Base-by-base conservation (phyloP, 2,113 vertebrate genomes). In the Bagarius yarrelli region DNA sequence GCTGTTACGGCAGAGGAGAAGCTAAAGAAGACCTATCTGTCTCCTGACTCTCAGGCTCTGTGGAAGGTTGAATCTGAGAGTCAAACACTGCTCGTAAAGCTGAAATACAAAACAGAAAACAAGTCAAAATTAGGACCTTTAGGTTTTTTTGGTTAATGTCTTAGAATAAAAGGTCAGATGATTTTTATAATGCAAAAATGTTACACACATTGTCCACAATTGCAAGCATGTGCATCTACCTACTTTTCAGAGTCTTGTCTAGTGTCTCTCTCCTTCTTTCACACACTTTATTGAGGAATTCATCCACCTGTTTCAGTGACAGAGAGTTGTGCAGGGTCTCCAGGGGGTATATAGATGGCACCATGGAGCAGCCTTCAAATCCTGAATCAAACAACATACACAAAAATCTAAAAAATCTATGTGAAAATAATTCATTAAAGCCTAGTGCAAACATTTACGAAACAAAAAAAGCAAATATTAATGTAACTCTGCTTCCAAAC, bases 361-460 rank as follows among this genome's bases (percentile, higher is more conserved):
- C 98, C 98, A 99, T 96, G 85, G 96, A 98, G 87, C 95, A 99
- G 85, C 97, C 97, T 93, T 99, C 97, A 85, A 99, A 99, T 71
- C 98, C 98, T 99, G 94, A 85, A 82, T 79, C 81, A 91, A 88
- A 83, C 64, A 32, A 30, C n/a, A 27, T 16, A 56, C n/a, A 21
- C 13, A 2, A 59, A 50, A 77, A 34, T 2, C 50, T 23, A 50
- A 59, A 30, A 61, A 8, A n/a, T 16, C 32, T 2, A 50, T 16
- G 25, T 60, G 40, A 36, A 55, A 55, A 23, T 27, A n/a, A 76
- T 47, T 6, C 23, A 8, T 34, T 5, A 27, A 19, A 32, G n/a
- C 19, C 23, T 78, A 27, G 32, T 81, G n/a, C 34, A 80, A n/a
- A 53, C 25, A 72, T 34, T 59, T 34, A 53, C 5, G 14, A 30